phyloP scores from a whole-genome alignment of 2,113 vertebrate genomes.

The Dascyllus trimaculatus region DNA sequence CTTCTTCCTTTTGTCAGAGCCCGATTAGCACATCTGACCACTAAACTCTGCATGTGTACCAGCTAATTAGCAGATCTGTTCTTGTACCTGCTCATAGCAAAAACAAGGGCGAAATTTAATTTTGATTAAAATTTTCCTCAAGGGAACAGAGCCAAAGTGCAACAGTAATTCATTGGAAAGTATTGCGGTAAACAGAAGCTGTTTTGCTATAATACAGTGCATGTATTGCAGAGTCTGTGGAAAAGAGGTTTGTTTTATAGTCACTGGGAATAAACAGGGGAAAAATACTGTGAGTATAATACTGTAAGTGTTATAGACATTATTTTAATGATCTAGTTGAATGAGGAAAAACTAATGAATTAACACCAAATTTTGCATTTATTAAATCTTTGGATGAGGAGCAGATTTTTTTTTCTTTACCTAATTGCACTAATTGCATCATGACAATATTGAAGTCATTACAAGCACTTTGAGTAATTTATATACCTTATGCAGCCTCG shows the following conservation, averaged over 20 bases:
- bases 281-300: too few species aligned
- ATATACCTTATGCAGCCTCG: neutral
- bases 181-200: conserved; percentile 10
- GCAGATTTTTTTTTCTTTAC: neutral
- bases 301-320: too few species aligned
- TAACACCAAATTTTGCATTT: too few species aligned
- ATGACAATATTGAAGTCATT: neutral
- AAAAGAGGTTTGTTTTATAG: neutral
- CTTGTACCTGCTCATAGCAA: conserved; percentile 43
- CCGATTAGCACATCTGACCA: conserved; percentile 47
- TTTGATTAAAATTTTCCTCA: conserved; percentile 43
- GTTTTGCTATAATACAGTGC: conserved; percentile 6
- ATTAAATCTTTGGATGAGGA: too few species aligned
- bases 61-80: conserved; percentile 52
- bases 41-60: conserved; percentile 41
- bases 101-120: conserved; percentile 53
- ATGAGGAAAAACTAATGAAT: too few species aligned
- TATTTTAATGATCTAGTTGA: too few species aligned
- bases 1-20: neutral
- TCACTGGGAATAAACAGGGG: too few species aligned
- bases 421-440: neutral
- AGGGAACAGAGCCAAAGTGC: conserved; percentile 38
- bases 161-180: conserved; percentile 31
- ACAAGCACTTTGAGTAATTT: neutral
- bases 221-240: neutral